A percentile compares a stretch with the other conserved stretches of the same genome.
Evolutionary conservation across 1,140 invertebrate species (phyloP).

Genomic region (Listronotus bonariensis): DNA sequence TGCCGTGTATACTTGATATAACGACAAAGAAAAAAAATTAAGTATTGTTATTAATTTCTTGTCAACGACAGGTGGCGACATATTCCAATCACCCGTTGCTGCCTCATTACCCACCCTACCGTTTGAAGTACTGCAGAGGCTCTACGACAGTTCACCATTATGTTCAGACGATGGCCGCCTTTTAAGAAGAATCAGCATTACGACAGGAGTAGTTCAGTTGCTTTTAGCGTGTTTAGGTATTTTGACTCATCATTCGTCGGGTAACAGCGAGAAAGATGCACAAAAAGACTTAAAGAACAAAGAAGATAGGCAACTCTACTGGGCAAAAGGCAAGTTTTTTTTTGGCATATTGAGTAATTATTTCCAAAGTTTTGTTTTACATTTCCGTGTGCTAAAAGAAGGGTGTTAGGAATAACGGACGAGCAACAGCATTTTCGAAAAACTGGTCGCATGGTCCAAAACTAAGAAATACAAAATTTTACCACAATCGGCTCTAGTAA

Average conservation of each 20-base stretch:
- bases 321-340: slow-evolving; percentile 74
- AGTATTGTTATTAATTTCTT: slow-evolving; percentile 7
- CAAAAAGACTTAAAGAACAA: slow-evolving; percentile 57
- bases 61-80: slow-evolving; percentile 63
- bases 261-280: slow-evolving; percentile 40
- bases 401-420: too few species aligned
- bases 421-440: too few species aligned
- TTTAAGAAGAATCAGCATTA: slow-evolving; percentile 78
- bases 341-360: too few species aligned
- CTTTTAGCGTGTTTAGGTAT: slow-evolving; percentile 85
- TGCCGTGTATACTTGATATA: too few species aligned
- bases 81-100: slow-evolving; percentile 76
- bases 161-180: slow-evolving; percentile 81
- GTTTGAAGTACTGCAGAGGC: slow-evolving; percentile 80
- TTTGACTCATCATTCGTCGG: slow-evolving; percentile 79
- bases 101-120: slow-evolving; percentile 81
- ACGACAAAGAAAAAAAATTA: too few species aligned
- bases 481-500: too few species aligned
- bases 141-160: slow-evolving; percentile 78
- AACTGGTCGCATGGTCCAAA: too few species aligned
- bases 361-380: too few species aligned
- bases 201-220: slow-evolving; percentile 81
- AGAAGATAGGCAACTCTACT: slow-evolving; percentile 86
- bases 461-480: too few species aligned
- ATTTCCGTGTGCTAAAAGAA: too few species aligned